Base-by-base conservation (phyloP, 2,113 vertebrate species). In the Plecturocebus donacophilus region DNA sequence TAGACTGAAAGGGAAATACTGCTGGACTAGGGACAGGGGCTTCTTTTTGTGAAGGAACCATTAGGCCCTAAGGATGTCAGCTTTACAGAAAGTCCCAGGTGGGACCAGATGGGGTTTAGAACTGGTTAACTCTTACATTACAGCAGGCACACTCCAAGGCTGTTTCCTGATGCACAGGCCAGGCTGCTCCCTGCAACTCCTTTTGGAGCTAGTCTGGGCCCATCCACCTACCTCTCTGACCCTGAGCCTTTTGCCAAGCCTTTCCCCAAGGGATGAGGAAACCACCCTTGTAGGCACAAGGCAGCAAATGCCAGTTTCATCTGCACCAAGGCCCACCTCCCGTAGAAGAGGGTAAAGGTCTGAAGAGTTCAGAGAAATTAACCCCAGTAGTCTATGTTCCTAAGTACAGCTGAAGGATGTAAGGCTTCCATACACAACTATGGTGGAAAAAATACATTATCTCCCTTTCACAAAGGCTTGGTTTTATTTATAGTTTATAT, bases 1-100 rank as follows among this genome's bases (percentile, higher is more conserved):
- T 58, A 82, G 89, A 90, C 95, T 98, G 96, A 77, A 87, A 95
- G 80, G 68, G 70, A 94, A 98, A 82, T 32, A 81, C 45, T 84
- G 95, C 27, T 7, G 81, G 86, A 93, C 17, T 17, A 42, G 49
- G 13, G 56, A 95, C 4, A 25, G 68, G 66, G 61, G 12, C 61
- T 64, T 13, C 61, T 30, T 64, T 64, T 8, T 68, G 14, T 32
- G 32, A 68, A 35, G 66, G 70, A 76, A 90, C 45, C 91, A 71
- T 88, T 75, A 21, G 64, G 32, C n/a, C 87, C 81, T 38, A 83
- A 64, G 25, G 19, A 64, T 95, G 66, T 45, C 80, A 66, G 23
- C 52, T 87, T 76, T 61, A 81, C 90, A 47, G 49, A 68, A 30
- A 84, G 82, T 25, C 8, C 84, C 86, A 91, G 61, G 23, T 93